These are phyloP conservation scores for Archocentrus centrarchus DNA, from an alignment of 2,113 vertebrate genomes.

Conservation along the genomic window DNA sequence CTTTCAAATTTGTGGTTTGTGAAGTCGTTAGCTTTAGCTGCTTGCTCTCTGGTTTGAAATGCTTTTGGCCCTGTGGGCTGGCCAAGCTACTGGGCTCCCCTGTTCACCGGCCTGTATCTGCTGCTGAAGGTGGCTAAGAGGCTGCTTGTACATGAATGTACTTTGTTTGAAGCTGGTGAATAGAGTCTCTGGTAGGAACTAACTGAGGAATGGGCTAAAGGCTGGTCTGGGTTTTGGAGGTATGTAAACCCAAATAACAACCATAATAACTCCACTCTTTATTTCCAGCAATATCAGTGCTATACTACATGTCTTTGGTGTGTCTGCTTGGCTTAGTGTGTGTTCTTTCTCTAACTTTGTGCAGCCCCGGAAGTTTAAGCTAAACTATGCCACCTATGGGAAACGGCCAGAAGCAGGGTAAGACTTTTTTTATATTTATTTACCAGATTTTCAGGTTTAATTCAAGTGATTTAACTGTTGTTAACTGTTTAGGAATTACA, in stretches of 20 bases:
- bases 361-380: constrained; percentile 86
- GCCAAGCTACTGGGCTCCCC: constrained; percentile 74
- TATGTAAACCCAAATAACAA: constrained; percentile 81
- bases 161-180: constrained; percentile 84
- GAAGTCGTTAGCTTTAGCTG: constrained; percentile 37
- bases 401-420: constrained; percentile 84
- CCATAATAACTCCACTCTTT: constrained; percentile 70
- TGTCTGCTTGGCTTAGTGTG: constrained; percentile 39
- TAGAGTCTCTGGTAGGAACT: constrained; percentile 85
- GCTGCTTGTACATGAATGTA: constrained; percentile 79
- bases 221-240: constrained; percentile 82
- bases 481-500: no score
- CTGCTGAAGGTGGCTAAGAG: constrained; percentile 75
- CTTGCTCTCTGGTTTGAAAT: constrained; percentile 45
- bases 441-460: no score
- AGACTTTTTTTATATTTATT: constrained; percentile 32
- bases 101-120: constrained; percentile 69
- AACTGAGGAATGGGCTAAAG: constrained; percentile 84
- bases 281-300: constrained; percentile 77
- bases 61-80: constrained; percentile 35
- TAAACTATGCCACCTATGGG: constrained; percentile 85
- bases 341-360: constrained; percentile 52
- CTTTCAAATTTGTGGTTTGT: constrained; percentile 5
- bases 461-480: no score
- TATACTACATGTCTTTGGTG: constrained; percentile 66